phyloP scores from a whole-genome alignment of 2,113 vertebrate species.

The Nerophis lumbriciformis region DNA sequence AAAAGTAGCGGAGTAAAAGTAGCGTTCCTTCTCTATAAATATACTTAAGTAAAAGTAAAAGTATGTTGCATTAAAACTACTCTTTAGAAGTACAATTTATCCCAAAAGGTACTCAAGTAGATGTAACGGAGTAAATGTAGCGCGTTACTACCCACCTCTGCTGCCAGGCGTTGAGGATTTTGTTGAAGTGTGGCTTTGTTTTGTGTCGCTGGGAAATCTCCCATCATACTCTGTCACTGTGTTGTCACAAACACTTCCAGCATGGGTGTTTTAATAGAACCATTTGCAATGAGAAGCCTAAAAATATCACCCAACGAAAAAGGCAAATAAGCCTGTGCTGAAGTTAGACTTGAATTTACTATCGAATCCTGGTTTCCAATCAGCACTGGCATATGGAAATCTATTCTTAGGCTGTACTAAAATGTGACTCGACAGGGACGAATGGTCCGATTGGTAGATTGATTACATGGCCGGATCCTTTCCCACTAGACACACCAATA shows the following conservation, averaged over 20 bases:
- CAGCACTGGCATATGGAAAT: neutral
- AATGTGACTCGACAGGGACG: constrained; percentile 8
- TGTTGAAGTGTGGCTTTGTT: constrained; percentile 14
- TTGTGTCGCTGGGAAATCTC: constrained; percentile 7
- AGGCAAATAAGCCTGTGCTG: too few relatives aligned
- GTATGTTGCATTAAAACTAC: too few relatives aligned
- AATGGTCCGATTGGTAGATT: constrained; percentile 32
- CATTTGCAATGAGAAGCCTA: neutral
- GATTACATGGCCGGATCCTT: too few relatives aligned
- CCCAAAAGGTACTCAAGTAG: accelerated
- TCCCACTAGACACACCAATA: too few relatives aligned
- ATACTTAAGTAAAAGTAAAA: too few relatives aligned
- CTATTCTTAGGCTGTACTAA: constrained; percentile 11
- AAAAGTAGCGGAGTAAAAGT: too few relatives aligned
- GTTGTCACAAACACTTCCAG: constrained; percentile 16
- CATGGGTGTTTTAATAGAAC: neutral
- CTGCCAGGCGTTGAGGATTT: constrained; percentile 11
- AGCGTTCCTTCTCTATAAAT: too few relatives aligned
- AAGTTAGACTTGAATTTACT: neutral
- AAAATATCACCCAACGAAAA: too few relatives aligned
- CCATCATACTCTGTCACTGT: neutral
- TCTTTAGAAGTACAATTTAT: too few relatives aligned
- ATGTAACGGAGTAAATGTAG: neutral
- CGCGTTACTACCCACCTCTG: constrained; percentile 22
- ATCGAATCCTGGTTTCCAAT: constrained; percentile 8